These are phyloP conservation scores for Tupaia tana DNA, from an alignment of 2,113 vertebrate species.

Conservation along the genomic window DNA sequence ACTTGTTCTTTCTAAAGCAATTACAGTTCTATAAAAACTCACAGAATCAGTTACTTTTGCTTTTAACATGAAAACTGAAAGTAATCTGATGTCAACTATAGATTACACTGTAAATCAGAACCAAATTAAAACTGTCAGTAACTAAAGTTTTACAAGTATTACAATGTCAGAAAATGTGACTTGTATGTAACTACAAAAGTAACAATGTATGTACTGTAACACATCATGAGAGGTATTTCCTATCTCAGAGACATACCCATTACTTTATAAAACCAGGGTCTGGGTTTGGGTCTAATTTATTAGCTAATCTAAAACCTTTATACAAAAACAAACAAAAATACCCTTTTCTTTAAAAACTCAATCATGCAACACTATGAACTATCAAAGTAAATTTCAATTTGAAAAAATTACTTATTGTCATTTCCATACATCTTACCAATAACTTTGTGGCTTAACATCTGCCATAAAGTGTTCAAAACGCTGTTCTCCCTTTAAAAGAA, in stretches of 20 bases:
- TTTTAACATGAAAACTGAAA: conserved; percentile 69
- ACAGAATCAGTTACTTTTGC: conserved; percentile 52
- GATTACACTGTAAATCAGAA: conserved; percentile 55
- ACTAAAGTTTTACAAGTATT: conserved; percentile 70
- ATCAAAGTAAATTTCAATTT: conserved; percentile 31
- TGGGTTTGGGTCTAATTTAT: conserved; percentile 69
- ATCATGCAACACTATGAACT: conserved; percentile 16
- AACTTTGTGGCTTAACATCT: neutral
- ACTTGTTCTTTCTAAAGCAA: conserved; percentile 41
- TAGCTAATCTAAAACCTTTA: conserved; percentile 30
- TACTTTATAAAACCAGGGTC: conserved; percentile 49
- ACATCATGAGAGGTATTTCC: conserved; percentile 2
- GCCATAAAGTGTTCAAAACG: neutral
- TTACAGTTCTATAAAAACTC: conserved; percentile 38
- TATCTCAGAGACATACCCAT: conserved; percentile 32
- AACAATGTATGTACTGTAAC: neutral
- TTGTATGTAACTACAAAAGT: conserved; percentile 60
- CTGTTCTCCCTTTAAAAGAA: neutral
- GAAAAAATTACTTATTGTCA: neutral
- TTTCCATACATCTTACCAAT: conserved; percentile 20
- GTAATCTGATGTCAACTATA: conserved; percentile 51
- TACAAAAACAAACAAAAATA: conserved; percentile 25
- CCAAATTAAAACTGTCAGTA: conserved; percentile 76
- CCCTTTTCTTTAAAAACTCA: conserved; percentile 19
- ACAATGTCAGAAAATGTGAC: conserved; percentile 57